Conservation (phyloP, 2,888 invertebrate species). For the Beris morrisii region DNA sequence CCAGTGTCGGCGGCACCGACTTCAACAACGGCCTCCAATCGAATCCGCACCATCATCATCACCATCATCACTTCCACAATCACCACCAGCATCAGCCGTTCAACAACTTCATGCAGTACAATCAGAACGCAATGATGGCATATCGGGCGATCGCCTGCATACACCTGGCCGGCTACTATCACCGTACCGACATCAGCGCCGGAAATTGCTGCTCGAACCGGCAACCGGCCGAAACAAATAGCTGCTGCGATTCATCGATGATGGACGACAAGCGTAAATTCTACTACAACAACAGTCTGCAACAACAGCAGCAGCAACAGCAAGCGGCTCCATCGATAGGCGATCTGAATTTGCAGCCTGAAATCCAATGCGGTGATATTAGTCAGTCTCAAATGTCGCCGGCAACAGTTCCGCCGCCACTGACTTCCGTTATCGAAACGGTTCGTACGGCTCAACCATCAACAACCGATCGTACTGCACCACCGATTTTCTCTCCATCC, state of each 20-base stretch:
- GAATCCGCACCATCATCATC: neutral
- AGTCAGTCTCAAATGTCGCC: conserved; percentile 62
- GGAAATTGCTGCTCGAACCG: conserved; percentile 40
- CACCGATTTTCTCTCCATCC: conserved; percentile 16
- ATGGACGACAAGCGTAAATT: conserved; percentile 35
- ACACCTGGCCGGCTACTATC: conserved; percentile 41
- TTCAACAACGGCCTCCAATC: neutral
- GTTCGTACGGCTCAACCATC: too few relatives aligned
- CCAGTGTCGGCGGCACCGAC: too few relatives aligned
- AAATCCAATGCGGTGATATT: conserved; percentile 61
- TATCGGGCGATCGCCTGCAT: conserved; percentile 35
- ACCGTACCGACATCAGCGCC: conserved; percentile 42
- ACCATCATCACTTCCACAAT: conserved; percentile 10
- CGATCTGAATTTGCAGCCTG: conserved; percentile 40
- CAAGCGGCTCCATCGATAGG: conserved; percentile 25
- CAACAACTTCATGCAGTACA: conserved; percentile 21
- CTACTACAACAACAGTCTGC: conserved; percentile 32
- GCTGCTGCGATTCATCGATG: conserved; percentile 28
- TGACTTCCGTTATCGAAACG: neutral
- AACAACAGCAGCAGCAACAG: conserved; percentile 6
- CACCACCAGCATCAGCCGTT: conserved; percentile 4
- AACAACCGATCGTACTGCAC: conserved; percentile 24
- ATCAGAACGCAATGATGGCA: conserved; percentile 15
- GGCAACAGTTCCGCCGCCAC: conserved; percentile 40
- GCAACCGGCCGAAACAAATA: neutral